Percentiles rank a stretch among this genome's conserved stretches.
Evolutionary conservation across 2,888 invertebrate genomes (phyloP).

Genomic region (Pristionchus mayeri): DNA sequence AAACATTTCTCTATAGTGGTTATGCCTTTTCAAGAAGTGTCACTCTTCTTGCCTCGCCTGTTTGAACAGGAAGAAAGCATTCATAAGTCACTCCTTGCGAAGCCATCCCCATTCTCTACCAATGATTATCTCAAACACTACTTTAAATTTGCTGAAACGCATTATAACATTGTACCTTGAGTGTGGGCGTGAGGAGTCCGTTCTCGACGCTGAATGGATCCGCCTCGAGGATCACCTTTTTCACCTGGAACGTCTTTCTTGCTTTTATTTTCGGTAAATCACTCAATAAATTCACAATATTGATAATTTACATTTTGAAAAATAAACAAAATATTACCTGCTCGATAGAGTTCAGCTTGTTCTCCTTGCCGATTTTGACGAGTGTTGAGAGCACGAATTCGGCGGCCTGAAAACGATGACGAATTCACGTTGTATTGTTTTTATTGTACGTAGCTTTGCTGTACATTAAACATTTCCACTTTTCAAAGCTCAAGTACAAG

Average conservation of each 20-base stretch:
- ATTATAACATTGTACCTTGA: constrained; percentile 81
- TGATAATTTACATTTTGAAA: neutral
- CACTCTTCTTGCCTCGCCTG: neutral
- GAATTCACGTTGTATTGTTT: neutral
- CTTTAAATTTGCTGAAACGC: neutral
- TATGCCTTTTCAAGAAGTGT: too few relatives aligned
- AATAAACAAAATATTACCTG: constrained; percentile 82
- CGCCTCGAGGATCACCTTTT: constrained; percentile 93
- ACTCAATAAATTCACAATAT: neutral
- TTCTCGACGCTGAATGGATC: constrained; percentile 97
- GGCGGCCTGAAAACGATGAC: constrained; percentile 53
- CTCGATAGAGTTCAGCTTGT: constrained; percentile 94
- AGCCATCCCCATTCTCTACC: too few relatives aligned
- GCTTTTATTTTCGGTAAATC: neutral
- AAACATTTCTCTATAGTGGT: too few relatives aligned
- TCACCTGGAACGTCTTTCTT: constrained; percentile 57
- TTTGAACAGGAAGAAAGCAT: neutral
- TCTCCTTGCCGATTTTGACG: constrained; percentile 89
- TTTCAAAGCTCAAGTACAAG: too few relatives aligned
- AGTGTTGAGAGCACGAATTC: constrained; percentile 88
- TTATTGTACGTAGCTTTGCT: too few relatives aligned
- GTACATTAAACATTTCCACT: too few relatives aligned
- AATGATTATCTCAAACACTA: too few relatives aligned
- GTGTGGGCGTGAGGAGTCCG: constrained; percentile 93
- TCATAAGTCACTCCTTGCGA: too few relatives aligned